phyloP scores from a whole-genome alignment of 2,888 invertebrate genomes.

The Hemaris fuciformis region DNA sequence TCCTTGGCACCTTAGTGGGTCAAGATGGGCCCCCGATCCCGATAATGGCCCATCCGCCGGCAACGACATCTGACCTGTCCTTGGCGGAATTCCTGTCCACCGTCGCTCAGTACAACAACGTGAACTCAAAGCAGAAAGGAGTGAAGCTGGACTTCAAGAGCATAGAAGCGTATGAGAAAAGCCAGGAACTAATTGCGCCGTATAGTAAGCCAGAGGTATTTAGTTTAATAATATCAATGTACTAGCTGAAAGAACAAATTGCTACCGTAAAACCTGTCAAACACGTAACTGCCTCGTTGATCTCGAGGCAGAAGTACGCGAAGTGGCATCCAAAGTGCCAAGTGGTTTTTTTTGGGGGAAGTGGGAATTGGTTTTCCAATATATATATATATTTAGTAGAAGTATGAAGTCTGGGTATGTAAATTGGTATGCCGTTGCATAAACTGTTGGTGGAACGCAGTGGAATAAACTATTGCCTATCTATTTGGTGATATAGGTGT shows the following conservation, averaged over 20 bases:
- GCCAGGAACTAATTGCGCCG: constrained; percentile 70
- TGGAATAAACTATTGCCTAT: too few relatives aligned
- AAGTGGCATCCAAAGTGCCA: too few relatives aligned
- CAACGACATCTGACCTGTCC: constrained; percentile 86
- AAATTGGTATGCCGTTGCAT: too few relatives aligned
- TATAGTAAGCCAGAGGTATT: constrained; percentile 65
- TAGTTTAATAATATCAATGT: too few relatives aligned
- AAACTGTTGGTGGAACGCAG: too few relatives aligned
- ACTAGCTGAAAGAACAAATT: neutral
- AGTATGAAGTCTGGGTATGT: too few relatives aligned
- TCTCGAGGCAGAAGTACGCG: too few relatives aligned
- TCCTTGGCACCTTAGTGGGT: constrained; percentile 83
- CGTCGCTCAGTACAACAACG: constrained; percentile 77
- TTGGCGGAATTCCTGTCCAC: constrained; percentile 86
- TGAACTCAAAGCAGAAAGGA: constrained; percentile 83
- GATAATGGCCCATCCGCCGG: constrained; percentile 94
- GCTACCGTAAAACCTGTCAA: neutral
- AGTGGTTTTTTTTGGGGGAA: too few relatives aligned
- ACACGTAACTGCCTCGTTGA: too few relatives aligned
- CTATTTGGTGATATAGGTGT: too few relatives aligned
- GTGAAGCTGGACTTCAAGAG: constrained; percentile 94
- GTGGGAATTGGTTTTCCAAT: too few relatives aligned
- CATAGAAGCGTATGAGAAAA: constrained; percentile 85
- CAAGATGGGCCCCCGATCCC: constrained; percentile 81
- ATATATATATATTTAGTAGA: too few relatives aligned